Evolutionary conservation across 1,140 invertebrate species (phyloP), one percentile per base, ranked within the genome.

Genomic region (Drosophila pruinosa): DNA sequence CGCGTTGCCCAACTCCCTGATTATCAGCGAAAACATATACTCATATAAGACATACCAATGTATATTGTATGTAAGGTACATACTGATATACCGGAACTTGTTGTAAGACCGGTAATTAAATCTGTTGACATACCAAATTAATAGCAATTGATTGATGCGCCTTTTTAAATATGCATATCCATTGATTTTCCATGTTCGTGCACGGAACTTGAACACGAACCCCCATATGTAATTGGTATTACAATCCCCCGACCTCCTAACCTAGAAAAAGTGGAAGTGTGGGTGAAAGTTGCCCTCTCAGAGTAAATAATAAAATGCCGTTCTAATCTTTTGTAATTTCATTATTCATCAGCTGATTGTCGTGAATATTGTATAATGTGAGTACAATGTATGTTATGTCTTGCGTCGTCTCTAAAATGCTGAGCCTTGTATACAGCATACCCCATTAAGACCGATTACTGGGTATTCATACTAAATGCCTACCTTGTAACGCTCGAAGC

Each of bases 401-500:
- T 28, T 28, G 8, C 8, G n/a, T n/a, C n/a, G n/a, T n/a, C n/a
- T n/a, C n/a, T n/a, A n/a, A n/a, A n/a, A n/a, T 6, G 26, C n/a
- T 34, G 1, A 4, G 3, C 12, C 10, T 2, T 12, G 10, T 3
- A 34, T 12, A 3, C 4, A 7, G 8, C 14, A 43, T 19, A 61
- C 52, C 58, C 6, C 24, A 8, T 15, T 2, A 14, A 19, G 4
- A 36, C 17, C 0, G 12, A 31, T 19, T 50, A 31, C 26, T 31
- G 47, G 47, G 47, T 50, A 19, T 31, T 4, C 8, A 24, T 48
- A 12, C 39, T 48, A 41, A 72, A 56, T 43, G 89, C 90, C 92
- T 81, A 97, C 96, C 93, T 97, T 97, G 88, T 97, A 97, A 85
- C 94, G 95, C 91, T 97, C 96, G 92, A 97, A 97, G 62, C 96